Conservation (phyloP, 2,113 vertebrate genomes). For the Narcine bancroftii region DNA sequence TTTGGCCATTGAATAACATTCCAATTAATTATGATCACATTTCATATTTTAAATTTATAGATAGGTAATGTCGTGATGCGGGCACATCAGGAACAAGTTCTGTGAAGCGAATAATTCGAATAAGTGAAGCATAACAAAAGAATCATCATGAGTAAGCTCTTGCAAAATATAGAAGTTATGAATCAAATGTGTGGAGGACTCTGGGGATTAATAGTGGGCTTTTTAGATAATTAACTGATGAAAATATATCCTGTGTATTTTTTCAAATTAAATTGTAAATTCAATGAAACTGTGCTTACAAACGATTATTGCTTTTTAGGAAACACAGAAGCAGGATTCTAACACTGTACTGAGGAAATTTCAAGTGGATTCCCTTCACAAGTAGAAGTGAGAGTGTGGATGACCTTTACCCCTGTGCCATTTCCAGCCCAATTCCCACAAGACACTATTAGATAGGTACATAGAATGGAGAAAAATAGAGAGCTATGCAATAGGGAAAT, state of each 20-base stretch:
- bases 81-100: not conserved
- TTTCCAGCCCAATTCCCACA: too few species aligned
- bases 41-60: not conserved
- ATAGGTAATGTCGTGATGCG: not conserved
- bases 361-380: not conserved
- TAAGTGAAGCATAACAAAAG: not conserved
- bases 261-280: slow-evolving; percentile 20
- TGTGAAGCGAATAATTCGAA: slow-evolving; percentile 12
- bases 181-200: not conserved
- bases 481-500: too few species aligned
- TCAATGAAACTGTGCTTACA: not conserved
- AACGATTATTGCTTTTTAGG: not conserved
- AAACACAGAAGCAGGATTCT: too few species aligned
- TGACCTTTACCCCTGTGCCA: too few species aligned
- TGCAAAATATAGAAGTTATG: not conserved
- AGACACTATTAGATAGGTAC: too few species aligned
- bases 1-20: not conserved
- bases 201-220: not conserved
- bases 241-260: not conserved
- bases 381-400: too few species aligned
- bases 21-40: not conserved
- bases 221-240: not conserved
- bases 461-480: too few species aligned
- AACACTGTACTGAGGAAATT: not conserved
- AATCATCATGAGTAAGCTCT: not conserved